Evolutionary conservation across 2,797 vertebrate species (phyloP).

Genomic region (Anas acuta): DNA sequence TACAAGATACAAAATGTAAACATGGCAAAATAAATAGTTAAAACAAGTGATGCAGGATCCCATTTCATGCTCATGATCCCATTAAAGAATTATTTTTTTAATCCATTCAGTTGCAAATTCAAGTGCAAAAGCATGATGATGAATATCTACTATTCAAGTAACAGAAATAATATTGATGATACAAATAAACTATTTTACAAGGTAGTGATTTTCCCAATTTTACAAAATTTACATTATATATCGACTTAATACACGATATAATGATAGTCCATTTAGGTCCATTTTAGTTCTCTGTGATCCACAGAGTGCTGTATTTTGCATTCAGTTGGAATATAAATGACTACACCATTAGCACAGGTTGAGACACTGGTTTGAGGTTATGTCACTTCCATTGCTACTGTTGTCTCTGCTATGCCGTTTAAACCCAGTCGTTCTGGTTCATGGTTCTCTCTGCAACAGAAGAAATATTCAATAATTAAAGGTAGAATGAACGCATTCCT

Average conservation of each 20-base stretch:
- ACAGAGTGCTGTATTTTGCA: constrained; percentile 77
- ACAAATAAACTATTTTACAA: constrained; percentile 98
- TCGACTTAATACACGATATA: constrained; percentile 84
- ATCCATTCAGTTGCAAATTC: constrained; percentile 92
- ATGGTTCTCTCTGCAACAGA: constrained; percentile 85
- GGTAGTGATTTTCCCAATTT: constrained; percentile 95
- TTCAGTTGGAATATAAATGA: constrained; percentile 73
- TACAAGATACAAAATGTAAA: constrained; percentile 98
- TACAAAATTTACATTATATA: constrained; percentile 96
- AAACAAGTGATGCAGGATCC: constrained; percentile 92
- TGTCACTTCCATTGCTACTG: constrained; percentile 95
- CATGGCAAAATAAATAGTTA: constrained; percentile 98
- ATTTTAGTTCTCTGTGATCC: constrained; percentile 75
- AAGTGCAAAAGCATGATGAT: constrained; percentile 96
- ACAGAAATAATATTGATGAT: constrained; percentile 96
- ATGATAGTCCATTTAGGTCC: constrained; percentile 82
- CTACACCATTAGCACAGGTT: constrained; percentile 63
- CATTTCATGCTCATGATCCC: constrained; percentile 93
- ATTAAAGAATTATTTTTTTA: constrained; percentile 87
- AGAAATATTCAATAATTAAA: neutral
- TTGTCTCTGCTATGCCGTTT: constrained; percentile 91
- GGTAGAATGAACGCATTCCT: neutral
- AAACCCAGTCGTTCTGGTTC: constrained; percentile 89
- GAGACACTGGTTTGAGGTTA: constrained; percentile 77
- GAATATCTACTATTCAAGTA: constrained; percentile 94